These are phyloP conservation scores for Solea senegalensis DNA, from an alignment of 2,113 vertebrate genomes.

Conservation along the genomic window DNA sequence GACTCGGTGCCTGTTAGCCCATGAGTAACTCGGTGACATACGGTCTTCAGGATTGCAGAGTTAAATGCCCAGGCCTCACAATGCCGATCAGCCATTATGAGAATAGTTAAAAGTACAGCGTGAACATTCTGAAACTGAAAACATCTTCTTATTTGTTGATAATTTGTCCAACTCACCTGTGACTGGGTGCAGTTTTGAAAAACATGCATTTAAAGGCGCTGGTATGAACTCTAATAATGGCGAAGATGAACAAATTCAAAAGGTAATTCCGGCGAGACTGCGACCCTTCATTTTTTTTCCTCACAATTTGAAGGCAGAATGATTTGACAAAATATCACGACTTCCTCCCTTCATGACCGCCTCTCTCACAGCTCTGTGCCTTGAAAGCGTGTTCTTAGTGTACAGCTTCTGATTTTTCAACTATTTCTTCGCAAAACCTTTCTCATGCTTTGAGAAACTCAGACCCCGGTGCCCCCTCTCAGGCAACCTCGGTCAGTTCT, in stretches of 20 bases:
- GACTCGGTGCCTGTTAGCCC: no score
- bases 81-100: no score
- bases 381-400: conserved; percentile 30
- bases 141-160: background rate
- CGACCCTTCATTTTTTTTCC: conserved; percentile 21
- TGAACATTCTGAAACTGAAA: background rate
- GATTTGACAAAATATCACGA: conserved; percentile 42
- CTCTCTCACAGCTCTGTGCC: conserved; percentile 38
- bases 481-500: conserved; percentile 70
- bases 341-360: conserved; percentile 30
- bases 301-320: conserved; percentile 18
- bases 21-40: no score
- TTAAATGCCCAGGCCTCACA: no score
- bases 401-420: background rate
- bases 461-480: conserved; percentile 57
- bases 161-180: conserved; percentile 16
- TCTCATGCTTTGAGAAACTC: conserved; percentile 68
- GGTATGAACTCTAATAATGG: conserved; percentile 14
- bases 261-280: conserved; percentile 25
- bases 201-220: conserved; percentile 16
- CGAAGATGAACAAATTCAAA: conserved; percentile 15
- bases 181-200: conserved; percentile 8
- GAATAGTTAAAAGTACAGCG: no score
- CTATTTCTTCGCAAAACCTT: conserved; percentile 49
- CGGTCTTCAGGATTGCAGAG: no score